phyloP scores from a whole-genome alignment of 92 coral and sea anemone species.

The Isaurus tuberculatus region DNA sequence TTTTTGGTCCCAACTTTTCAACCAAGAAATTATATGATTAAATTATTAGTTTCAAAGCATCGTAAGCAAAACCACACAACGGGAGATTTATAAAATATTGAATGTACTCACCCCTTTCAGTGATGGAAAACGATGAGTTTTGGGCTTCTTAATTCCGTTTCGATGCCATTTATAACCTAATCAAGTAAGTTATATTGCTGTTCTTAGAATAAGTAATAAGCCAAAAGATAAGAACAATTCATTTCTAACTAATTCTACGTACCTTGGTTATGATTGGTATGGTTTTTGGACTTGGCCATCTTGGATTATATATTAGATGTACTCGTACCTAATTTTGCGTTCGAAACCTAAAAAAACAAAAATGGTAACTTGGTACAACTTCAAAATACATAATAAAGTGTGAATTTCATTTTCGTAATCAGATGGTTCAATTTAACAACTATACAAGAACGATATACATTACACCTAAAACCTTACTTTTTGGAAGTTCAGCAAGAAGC shows the following conservation, averaged over 20 bases:
- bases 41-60: no score
- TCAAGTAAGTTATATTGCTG: background rate
- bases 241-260: background rate
- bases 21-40: no score
- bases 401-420: background rate
- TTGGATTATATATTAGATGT: background rate
- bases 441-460: background rate
- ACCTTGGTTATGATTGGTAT: conserved; percentile 99
- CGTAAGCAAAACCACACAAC: no score
- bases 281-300: conserved; percentile 99
- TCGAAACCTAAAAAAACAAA: background rate
- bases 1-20: no score
- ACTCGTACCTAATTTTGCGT: conserved; percentile 10
- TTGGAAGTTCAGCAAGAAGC: conserved; percentile 2
- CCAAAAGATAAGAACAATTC: background rate
- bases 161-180: conserved; percentile 93
- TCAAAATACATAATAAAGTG: background rate
- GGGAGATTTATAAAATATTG: no score
- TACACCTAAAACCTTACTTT: background rate
- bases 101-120: conserved; percentile 90
- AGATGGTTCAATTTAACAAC: conserved; percentile 31
- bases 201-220: background rate
- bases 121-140: conserved; percentile 86
- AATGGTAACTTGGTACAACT: background rate
- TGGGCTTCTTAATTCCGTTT: conserved; percentile 95